phyloP scores from a whole-genome alignment of 1,140 invertebrate species.

The Bradynema listronoti region DNA sequence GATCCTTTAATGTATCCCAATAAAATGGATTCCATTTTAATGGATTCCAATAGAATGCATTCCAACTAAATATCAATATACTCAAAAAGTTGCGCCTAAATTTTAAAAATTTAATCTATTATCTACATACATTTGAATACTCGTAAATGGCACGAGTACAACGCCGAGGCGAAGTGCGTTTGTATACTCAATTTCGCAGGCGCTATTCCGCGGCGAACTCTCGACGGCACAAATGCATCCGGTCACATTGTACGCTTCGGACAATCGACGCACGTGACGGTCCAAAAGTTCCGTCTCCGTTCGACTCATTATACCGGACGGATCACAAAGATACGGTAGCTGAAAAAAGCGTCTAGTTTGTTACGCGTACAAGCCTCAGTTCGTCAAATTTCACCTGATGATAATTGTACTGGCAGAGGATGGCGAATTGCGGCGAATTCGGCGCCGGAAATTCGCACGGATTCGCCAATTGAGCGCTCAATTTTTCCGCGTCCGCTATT shows the following conservation, averaged over 20 bases:
- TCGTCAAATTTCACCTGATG: background rate
- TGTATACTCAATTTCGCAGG: background rate
- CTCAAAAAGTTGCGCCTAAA: background rate
- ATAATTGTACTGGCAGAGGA: background rate
- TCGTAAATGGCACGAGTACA: slow-evolving; percentile 12
- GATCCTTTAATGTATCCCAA: background rate
- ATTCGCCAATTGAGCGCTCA: slow-evolving; percentile 11
- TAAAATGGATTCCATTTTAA: background rate
- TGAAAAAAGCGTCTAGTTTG: background rate
- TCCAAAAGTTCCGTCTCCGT: slow-evolving; percentile 24
- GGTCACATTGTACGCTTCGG: slow-evolving; percentile 5
- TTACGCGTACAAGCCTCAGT: background rate
- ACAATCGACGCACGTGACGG: background rate
- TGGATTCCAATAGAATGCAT: background rate
- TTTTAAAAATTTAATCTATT: slow-evolving; percentile 8
- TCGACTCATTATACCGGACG: slow-evolving; percentile 22
- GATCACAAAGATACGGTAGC: slow-evolving; percentile 17
- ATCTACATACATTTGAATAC: slow-evolving; percentile 1
- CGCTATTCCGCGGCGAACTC: background rate
- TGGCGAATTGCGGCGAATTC: background rate
- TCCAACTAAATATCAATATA: background rate
- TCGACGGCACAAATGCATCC: slow-evolving; percentile 9
- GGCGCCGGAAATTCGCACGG: slow-evolving; percentile 21
- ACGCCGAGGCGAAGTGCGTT: slow-evolving; percentile 9
- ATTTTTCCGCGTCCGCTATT: too few relatives aligned